Base-by-base conservation (phyloP, 1,140 invertebrate species). In the Papilio polytes region DNA sequence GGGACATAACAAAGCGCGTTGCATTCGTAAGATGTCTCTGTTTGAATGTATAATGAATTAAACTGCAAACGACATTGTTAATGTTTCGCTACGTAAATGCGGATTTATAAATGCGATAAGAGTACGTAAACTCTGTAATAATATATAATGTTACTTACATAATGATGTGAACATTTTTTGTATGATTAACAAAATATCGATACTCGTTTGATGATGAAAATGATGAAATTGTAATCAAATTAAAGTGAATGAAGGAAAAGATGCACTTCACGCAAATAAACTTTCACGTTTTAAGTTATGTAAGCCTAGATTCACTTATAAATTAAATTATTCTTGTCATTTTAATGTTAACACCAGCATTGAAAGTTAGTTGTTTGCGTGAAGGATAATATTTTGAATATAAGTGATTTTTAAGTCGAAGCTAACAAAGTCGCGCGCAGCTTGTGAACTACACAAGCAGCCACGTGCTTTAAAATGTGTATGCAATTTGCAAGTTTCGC, bases 11-110 rank as follows among this genome's bases (percentile, higher is more conserved):
- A 70, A 70, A 70, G 63, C 63, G 63, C 63, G 63, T 70, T 36
- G 63, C 63, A 70, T 70, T 70, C 26, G 13, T 70, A 70, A 70
- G 63, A 70, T 70, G 63, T 31, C 63, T 70, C 63, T 70, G 63
- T 70, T 70, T 70, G 63, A 70, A 70, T 70, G 63, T 15, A 70
- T 70, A 70, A 70, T 70, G 63, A 31, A 70, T 70, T 70, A 70
- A 70, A 70, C 13, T 70, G 26, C 26, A 70, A 31, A 70, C 59
- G 22, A 63, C 63, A 31, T 6, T 31, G 26, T 70, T 70, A 31
- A 70, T 70, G 13, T 70, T 70, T 70, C 22, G 22, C 53, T 56
- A 56, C 53, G n/a, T 63, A 63, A 63, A 63, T 63, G 59, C 4
- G 59, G 59, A 26, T 63, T 63, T 31, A 26, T 26, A 22, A 63